These are phyloP conservation scores for Xestia rhomboidea DNA, from an alignment of 2,888 invertebrate species.

Conservation along the genomic window DNA sequence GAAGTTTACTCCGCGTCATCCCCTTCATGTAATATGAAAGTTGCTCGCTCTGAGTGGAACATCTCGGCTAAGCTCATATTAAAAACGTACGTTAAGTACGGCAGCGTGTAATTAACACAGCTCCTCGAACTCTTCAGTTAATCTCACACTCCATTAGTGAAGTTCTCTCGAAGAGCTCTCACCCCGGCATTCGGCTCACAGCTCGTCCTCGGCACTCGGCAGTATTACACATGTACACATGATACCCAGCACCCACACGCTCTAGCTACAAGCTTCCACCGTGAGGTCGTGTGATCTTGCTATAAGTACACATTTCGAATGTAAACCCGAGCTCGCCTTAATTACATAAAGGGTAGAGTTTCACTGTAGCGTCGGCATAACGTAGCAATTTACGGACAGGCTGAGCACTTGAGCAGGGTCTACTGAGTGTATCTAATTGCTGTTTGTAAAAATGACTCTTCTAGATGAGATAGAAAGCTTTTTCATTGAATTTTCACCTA, in stretches of 20 bases:
- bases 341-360: conserved; percentile 30
- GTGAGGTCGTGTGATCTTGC: conserved; percentile 22
- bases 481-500: not conserved
- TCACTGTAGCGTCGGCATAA: not conserved
- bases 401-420: not conserved
- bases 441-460: not conserved
- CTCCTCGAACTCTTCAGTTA: conserved; percentile 55
- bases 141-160: conserved; percentile 75
- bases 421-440: not conserved
- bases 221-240: not conserved
- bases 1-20: conserved; percentile 47
- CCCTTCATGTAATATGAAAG: conserved; percentile 52
- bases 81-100: conserved; percentile 57
- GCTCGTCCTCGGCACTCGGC: conserved; percentile 2
- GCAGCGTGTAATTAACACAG: conserved; percentile 63
- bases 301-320: conserved; percentile 35
- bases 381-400: not conserved
- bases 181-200: not conserved
- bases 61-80: conserved; percentile 54
- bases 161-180: conserved; percentile 65
- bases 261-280: not conserved
- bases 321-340: conserved; percentile 15
- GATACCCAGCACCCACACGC: not conserved
- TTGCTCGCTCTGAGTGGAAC: conserved; percentile 27
- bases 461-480: not conserved